Evolutionary conservation across 2,888 invertebrate species (phyloP).

Genomic region (Camptogramma bilineatum): DNA sequence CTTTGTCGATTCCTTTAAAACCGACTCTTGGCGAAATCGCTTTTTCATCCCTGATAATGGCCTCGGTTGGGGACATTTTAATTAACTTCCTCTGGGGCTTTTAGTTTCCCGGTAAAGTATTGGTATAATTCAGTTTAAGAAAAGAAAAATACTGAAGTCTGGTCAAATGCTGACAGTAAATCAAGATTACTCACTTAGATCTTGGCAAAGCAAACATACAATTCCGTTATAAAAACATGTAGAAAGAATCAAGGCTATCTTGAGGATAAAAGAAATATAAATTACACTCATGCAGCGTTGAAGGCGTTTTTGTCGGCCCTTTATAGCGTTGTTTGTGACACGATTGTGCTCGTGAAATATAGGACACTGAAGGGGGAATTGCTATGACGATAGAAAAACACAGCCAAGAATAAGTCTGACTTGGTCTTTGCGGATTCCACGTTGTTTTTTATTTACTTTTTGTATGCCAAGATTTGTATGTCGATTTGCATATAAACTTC

Average conservation of each 20-base stretch:
- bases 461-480: neutral
- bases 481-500: neutral
- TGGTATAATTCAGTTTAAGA: conserved; percentile 49
- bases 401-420: neutral
- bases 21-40: conserved; percentile 77
- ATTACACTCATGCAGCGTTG: conserved; percentile 34
- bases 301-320: conserved; percentile 39
- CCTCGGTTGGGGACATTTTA: conserved; percentile 78
- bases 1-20: conserved; percentile 77
- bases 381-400: conserved; percentile 43
- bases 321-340: conserved; percentile 67
- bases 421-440: conserved; percentile 3
- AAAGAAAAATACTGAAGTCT: neutral
- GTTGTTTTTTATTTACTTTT: neutral
- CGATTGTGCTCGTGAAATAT: conserved; percentile 57
- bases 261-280: conserved; percentile 35
- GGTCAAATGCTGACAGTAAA: conserved; percentile 10
- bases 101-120: conserved; percentile 74
- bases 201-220: conserved; percentile 32
- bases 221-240: conserved; percentile 31
- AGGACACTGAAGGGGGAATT: conserved; percentile 47
- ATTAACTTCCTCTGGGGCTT: conserved; percentile 67
- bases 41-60: conserved; percentile 82
- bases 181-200: conserved; percentile 26
- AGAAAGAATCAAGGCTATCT: conserved; percentile 31